Conservation (phyloP, 2,888 invertebrate species). For the Thecophora atra region DNA sequence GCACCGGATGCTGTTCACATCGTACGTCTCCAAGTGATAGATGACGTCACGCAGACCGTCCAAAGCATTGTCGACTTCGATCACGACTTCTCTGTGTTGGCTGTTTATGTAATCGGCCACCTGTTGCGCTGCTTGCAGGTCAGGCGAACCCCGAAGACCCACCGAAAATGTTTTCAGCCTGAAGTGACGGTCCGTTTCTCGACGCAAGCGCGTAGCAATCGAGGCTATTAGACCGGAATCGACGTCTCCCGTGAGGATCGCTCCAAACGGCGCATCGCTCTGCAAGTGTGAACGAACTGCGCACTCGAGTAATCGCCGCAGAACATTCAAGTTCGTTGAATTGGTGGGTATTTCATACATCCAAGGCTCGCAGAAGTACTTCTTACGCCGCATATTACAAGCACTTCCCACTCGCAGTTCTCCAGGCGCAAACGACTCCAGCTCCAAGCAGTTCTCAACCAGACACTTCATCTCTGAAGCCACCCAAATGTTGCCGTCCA, state of each 20-base stretch:
- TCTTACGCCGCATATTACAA: constrained; percentile 51
- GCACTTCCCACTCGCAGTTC: constrained; percentile 56
- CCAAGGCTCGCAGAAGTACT: constrained; percentile 59
- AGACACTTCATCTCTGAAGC: constrained; percentile 66
- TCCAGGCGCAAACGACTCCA: constrained; percentile 62
- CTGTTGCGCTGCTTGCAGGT: constrained; percentile 84
- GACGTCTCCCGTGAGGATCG: constrained; percentile 64
- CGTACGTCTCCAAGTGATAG: constrained; percentile 85
- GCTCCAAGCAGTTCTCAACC: constrained; percentile 54
- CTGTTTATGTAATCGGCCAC: constrained; percentile 86
- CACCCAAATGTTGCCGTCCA: constrained; percentile 61
- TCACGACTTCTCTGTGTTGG: constrained; percentile 89
- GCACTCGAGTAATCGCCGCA: constrained; percentile 57
- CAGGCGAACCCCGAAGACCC: constrained; percentile 90
- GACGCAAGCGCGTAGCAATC: constrained; percentile 63
- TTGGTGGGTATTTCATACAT: constrained; percentile 51
- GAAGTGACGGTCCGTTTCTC: constrained; percentile 58
- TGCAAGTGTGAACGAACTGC: constrained; percentile 65
- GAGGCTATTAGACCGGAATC: constrained; percentile 66
- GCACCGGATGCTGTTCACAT: constrained; percentile 65
- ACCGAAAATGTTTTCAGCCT: constrained; percentile 82
- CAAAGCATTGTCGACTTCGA: constrained; percentile 79
- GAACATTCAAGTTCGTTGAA: constrained; percentile 52
- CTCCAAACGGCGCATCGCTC: constrained; percentile 64
- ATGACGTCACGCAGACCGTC: constrained; percentile 82